Percentiles rank a stretch among this genome's conserved stretches.
phyloP scores from a whole-genome alignment of 1,140 invertebrate genomes.

The Cepaea nemoralis region DNA sequence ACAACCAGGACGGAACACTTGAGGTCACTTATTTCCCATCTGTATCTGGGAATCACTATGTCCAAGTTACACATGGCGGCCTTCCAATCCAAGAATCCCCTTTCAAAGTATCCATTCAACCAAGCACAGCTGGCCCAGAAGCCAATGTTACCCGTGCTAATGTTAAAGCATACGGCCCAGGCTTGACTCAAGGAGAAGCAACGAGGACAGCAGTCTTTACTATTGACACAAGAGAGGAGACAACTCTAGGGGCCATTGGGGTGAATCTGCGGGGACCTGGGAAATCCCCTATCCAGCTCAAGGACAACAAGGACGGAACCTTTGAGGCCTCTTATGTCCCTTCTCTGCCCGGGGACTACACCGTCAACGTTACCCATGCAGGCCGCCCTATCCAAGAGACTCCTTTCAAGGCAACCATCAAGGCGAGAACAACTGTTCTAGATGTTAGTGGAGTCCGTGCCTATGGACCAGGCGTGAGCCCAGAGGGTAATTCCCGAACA shows the following conservation, averaged over 20 bases:
- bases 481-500: conserved; percentile 73
- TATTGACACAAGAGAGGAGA: conserved; percentile 62
- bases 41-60: conserved; percentile 83
- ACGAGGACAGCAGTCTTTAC: conserved; percentile 83
- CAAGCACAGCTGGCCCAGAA: conserved; percentile 77
- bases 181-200: conserved; percentile 79
- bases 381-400: conserved; percentile 96
- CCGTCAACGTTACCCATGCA: conserved; percentile 92
- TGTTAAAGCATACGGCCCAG: conserved; percentile 79
- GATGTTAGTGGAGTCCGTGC: conserved; percentile 73
- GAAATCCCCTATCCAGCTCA: conserved; percentile 85
- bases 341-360: conserved; percentile 83
- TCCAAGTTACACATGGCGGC: conserved; percentile 95
- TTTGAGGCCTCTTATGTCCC: conserved; percentile 87
- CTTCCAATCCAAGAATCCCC: conserved; percentile 96
- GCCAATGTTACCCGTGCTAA: conserved; percentile 60
- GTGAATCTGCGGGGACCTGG: conserved; percentile 87
- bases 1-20: conserved; percentile 89
- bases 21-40: conserved; percentile 86
- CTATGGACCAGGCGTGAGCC: conserved; percentile 83
- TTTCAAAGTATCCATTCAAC: conserved; percentile 87
- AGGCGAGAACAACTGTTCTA: conserved; percentile 76
- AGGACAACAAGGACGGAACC: conserved; percentile 88
- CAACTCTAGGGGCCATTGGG: conserved; percentile 80
- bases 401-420: conserved; percentile 91